Percentiles rank a stretch among this genome's conserved stretches.
These are phyloP conservation scores for Ichneumon xanthorius DNA, from an alignment of 2,888 invertebrate genomes.

Conservation along the genomic window DNA sequence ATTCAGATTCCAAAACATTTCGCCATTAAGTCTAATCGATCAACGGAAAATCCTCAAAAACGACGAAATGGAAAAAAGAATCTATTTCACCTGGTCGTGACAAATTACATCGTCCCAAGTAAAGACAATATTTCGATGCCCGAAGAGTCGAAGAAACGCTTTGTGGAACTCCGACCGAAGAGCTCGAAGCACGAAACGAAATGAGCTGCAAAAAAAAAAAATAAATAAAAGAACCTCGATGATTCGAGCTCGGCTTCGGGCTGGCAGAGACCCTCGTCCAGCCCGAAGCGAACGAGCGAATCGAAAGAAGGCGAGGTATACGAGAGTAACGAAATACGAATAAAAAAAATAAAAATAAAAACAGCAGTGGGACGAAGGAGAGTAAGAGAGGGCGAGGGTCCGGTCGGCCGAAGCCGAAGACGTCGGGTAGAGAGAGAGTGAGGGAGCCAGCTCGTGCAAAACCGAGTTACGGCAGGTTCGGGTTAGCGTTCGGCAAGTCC, in stretches of 20 bases:
- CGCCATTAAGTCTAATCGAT: neutral
- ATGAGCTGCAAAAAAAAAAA: neutral
- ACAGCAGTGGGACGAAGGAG: slow-evolving; percentile 17
- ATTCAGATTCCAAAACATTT: neutral
- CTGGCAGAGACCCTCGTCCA: slow-evolving; percentile 46
- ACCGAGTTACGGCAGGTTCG: slow-evolving; percentile 81
- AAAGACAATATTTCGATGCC: neutral
- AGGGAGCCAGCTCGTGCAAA: slow-evolving; percentile 63
- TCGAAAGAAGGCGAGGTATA: slow-evolving; percentile 63
- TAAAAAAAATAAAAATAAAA: slow-evolving; percentile 46
- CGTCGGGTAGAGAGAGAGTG: slow-evolving; percentile 43
- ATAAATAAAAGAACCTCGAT: slow-evolving; percentile 33
- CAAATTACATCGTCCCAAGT: neutral
- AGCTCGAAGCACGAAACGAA: slow-evolving; percentile 16
- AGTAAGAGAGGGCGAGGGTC: slow-evolving; percentile 31
- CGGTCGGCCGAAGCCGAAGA: slow-evolving; percentile 46
- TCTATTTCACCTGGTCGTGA: neutral
- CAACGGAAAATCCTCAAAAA: neutral
- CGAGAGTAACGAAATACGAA: slow-evolving; percentile 57
- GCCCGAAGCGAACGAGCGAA: slow-evolving; percentile 66
- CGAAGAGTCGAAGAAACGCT: neutral
- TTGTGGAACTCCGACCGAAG: slow-evolving; percentile 3
- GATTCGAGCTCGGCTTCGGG: slow-evolving; percentile 38
- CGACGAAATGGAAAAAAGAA: neutral
- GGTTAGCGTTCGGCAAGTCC: slow-evolving; percentile 83